Base-by-base conservation (phyloP, 2,113 vertebrate genomes). In the Anguilla japonica region DNA sequence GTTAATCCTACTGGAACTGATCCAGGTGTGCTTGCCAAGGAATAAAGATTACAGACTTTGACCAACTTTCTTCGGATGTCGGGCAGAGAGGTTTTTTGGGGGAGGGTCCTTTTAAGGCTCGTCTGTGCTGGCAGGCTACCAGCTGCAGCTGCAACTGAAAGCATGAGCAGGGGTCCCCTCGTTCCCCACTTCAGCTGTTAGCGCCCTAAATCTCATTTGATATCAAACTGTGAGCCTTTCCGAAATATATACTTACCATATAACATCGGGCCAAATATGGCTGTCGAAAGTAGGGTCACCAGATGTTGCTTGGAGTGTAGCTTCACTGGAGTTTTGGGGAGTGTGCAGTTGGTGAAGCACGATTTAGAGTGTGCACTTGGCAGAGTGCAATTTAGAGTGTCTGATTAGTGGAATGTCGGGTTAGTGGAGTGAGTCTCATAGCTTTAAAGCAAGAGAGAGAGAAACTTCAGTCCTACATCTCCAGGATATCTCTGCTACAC, bases 21-120 rank as follows among this genome's bases (percentile, higher is more conserved):
- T 56, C 80, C 80, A 53, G 79, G 86, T n/a, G 22, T 26, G 6
- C 39, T 43, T 83, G 79, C 87, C 87, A 88, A 71, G n/a, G 50
- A 29, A 29, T 53, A 71, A 83, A 88, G 43, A 84, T 88, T 86
- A 86, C 71, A 84, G 41, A 84, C 83, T 50, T 75, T 75, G 88
- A 84, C 85, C 78, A 80, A 83, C 83, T 86, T 63, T 50, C 40
- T 46, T 84, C 82, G 57, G 60, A 84, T 34, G 56, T 81, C n/a
- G 29, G 60, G 34, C 34, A 39, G 46, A 71, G 81, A 16, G 22
- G 60, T n/a, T 7, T 43, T 26, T n/a, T 5, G 34, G 60, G 41
- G 41, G 26, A 16, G 78, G 78, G 41, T 34, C 46, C 50, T 26
- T n/a, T 41, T 84, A 34, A 16, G 29, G 26, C 81, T 88, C 87